Evolutionary conservation across 1,140 invertebrate species (phyloP), one percentile per base, ranked within the genome.

Genomic region (Cydia amplana): DNA sequence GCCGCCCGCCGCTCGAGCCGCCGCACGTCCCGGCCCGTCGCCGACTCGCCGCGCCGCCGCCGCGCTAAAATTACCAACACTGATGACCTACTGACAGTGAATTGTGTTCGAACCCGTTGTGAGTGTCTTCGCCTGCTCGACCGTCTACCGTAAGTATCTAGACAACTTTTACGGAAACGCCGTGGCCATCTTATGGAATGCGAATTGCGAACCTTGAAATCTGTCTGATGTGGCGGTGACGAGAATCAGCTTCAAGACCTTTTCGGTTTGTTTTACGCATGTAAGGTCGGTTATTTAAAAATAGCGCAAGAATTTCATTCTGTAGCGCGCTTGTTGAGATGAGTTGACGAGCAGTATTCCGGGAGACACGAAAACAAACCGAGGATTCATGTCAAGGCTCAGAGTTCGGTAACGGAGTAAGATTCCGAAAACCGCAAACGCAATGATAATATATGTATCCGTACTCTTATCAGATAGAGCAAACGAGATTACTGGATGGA

Each of bases 151-250:
- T 87, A 79, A 87, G 85, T 87, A 82, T 65, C 23, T 73, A 51
- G 75, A 82, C 76, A 36, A 43, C 14, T 80, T 83, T 79, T 72
- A 75, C 78, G 79, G 77, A 80, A 78, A 73, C 77, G 81, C 79
- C 82, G 79, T 78, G 75, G 87, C 86, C 86, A 91, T 89, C 88
- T 89, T 91, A 89, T 86, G 84, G 80, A 83, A 86, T 85, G 80
- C 80, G 84, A 87, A 87, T 83, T 85, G 80, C 80, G 84, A 87
- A 87, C 84, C 89, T 91, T 89, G 89, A 88, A 49, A 82, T 86
- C 79, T 78, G 83, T 88, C 87, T 89, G 89, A 89, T 89, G 84
- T 64, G 63, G 25, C 64, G 28, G 64, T 32, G 64, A 67, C 64
- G 28, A 67, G 28, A 67, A 10, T 32, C n/a, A 14, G 32, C 32